Evolutionary conservation across 1,140 invertebrate species (phyloP), one percentile per base, ranked within the genome.

Genomic region (Aporrectodea caliginosa): DNA sequence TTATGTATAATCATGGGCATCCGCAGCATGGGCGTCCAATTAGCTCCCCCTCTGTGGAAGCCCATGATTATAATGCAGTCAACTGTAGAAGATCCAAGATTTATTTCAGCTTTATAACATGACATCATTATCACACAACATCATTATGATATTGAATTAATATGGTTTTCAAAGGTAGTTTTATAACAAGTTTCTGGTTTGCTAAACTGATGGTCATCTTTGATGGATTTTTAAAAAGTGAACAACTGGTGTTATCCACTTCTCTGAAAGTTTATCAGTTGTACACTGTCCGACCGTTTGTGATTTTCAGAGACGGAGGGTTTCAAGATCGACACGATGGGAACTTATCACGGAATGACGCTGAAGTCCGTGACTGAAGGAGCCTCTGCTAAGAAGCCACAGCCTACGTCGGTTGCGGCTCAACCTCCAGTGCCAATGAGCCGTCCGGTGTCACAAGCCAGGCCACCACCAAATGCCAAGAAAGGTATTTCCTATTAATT

Each of bases 241-340:
- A 16, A 68, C 58, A 78, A 77, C 73, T 14, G n/a, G 29, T 35
- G 68, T 69, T 80, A 12, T 82, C 69, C n/a, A n/a, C 30, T 12
- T n/a, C n/a, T n/a, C n/a, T 71, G 27, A 32, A 69, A n/a, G 35
- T 73, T 77, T 75, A 16, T 71, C 34, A 2, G 73, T 35, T 30
- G 12, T 0, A 35, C 14, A 71, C 2, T 70, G 1, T 35, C 78
- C 82, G 68, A 14, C 31, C n/a, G 6, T 69, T 74, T n/a, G n/a
- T n/a, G n/a, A 80, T 69, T 84, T 85, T 72, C 86, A 93, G 69
- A 98, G 90, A 98, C 96, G 12, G 96, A 97, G 88, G 97, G 95
- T 43, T 98, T 98, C 87, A 96, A 98, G 89, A 98, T 99, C 85
- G 96, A 99, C 88, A 98, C 96, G 1, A 95, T 96, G 92, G 94